Percentiles rank a stretch among this genome's conserved stretches.
These are phyloP conservation scores for Sphaerodactylus townsendi DNA, from an alignment of 2,113 vertebrate genomes.

Conservation along the genomic window DNA sequence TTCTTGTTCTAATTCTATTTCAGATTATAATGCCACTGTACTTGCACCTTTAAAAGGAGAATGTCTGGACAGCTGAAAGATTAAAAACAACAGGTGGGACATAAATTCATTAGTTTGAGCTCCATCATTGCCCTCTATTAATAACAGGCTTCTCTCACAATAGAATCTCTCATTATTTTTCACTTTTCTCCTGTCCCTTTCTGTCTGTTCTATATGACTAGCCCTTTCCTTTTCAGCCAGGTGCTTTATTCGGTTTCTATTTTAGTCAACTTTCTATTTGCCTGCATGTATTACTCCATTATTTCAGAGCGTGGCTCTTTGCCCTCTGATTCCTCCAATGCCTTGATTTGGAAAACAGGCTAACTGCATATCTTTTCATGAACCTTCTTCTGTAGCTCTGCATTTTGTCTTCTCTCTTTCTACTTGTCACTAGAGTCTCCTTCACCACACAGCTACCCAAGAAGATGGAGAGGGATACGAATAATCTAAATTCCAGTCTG, in stretches of 20 bases:
- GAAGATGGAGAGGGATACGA: neutral
- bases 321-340: constrained; percentile 22
- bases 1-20: constrained; percentile 49
- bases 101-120: constrained; percentile 36
- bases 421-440: neutral
- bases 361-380: constrained; percentile 29
- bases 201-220: constrained; percentile 15
- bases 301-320: constrained; percentile 31
- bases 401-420: neutral
- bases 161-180: constrained; percentile 45
- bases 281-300: constrained; percentile 13
- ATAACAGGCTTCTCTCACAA: constrained; percentile 50
- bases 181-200: constrained; percentile 42
- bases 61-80: constrained; percentile 43
- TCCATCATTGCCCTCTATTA: constrained; percentile 49
- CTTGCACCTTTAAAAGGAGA: constrained; percentile 46
- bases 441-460: neutral
- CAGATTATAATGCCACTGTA: constrained; percentile 46
- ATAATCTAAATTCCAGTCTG: constrained; percentile 13
- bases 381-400: constrained; percentile 27
- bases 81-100: constrained; percentile 43
- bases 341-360: constrained; percentile 14
- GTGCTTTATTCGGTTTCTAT: constrained; percentile 22
- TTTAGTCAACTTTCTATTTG: constrained; percentile 38
- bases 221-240: constrained; percentile 31